A percentile compares a stretch with the other conserved stretches of the same genome.
These are phyloP conservation scores for Nycticorax nycticorax DNA, from an alignment of 2,113 vertebrate genomes.

Conservation along the genomic window DNA sequence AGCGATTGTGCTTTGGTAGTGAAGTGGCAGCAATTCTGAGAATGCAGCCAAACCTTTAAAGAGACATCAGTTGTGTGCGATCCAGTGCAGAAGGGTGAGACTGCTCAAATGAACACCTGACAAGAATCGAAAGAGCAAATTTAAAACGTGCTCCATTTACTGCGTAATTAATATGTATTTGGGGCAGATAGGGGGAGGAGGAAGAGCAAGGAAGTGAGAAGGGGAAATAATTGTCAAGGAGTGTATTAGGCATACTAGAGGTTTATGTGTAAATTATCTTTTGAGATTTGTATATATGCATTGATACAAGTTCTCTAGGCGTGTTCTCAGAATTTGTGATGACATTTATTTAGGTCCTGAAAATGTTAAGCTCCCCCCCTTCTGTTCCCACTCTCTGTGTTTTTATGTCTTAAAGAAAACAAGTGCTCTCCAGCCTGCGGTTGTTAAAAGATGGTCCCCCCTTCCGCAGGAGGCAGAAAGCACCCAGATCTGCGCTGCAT, in stretches of 20 bases:
- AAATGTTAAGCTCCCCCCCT: background rate
- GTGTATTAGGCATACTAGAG: background rate
- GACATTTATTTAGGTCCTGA: background rate
- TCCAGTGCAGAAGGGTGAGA: background rate
- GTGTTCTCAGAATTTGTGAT: background rate
- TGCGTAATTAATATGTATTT: background rate
- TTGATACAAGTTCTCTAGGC: rapidly evolving
- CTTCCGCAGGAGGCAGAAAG: background rate
- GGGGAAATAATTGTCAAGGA: background rate
- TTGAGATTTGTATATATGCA: rapidly evolving
- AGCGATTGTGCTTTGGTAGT: background rate
- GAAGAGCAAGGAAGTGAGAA: background rate
- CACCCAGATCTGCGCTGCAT: background rate
- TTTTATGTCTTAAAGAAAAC: background rate
- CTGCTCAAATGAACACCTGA: background rate
- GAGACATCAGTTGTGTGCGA: background rate
- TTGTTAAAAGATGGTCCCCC: background rate
- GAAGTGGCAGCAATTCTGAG: background rate
- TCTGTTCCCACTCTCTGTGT: background rate
- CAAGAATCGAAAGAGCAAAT: background rate
- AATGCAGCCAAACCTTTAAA: background rate
- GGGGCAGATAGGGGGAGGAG: background rate
- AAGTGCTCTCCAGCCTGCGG: background rate
- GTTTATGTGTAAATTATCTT: background rate
- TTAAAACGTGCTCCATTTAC: background rate